Percentiles rank a stretch among this genome's conserved stretches.
Evolutionary conservation across 2,888 invertebrate genomes (phyloP).

Genomic region (Agonopterix heracliana): DNA sequence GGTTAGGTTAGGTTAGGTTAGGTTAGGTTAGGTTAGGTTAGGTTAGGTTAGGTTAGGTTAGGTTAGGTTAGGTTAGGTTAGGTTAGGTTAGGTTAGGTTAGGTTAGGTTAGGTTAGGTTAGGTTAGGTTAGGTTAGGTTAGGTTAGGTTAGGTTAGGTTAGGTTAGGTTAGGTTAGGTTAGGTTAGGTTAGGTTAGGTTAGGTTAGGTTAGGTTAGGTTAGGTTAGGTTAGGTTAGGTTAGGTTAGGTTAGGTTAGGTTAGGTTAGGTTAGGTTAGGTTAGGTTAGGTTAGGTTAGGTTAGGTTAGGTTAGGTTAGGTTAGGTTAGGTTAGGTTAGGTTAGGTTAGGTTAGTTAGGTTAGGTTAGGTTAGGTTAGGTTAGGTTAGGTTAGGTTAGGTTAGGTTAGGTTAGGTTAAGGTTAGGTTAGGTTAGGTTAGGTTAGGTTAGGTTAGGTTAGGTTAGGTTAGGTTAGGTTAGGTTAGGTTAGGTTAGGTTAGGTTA

Average conservation of each 20-base stretch:
- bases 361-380: no score
- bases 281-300: no score
- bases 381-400: no score
- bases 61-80: constrained; percentile 9
- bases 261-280: no score
- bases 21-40: constrained; percentile 9
- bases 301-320: no score
- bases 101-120: neutral
- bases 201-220: neutral
- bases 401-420: no score
- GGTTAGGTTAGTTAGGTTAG: no score
- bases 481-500: no score
- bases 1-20: constrained; percentile 3
- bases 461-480: no score
- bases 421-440: no score
- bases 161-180: neutral
- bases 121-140: constrained; percentile 1
- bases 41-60: neutral
- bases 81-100: neutral
- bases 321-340: no score
- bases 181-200: neutral
- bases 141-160: constrained; percentile 2
- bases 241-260: neutral
- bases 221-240: neutral
- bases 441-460: no score